Conservation (phyloP, 2,797 vertebrate genomes). For the Pipistrellus kuhlii region DNA sequence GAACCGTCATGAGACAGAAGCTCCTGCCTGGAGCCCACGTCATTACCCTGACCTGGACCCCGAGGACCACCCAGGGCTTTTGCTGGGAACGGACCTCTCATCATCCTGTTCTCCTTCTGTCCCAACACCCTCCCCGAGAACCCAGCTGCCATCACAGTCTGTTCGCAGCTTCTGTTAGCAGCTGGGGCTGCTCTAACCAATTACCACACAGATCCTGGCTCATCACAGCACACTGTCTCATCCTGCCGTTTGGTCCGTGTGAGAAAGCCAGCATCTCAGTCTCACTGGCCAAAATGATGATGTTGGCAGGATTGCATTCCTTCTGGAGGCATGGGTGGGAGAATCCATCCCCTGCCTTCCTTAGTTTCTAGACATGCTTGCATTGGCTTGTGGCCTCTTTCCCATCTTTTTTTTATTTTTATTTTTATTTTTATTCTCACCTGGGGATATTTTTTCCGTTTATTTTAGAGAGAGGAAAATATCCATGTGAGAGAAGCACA, state of each 20-base stretch:
- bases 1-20: accelerated
- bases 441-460: accelerated
- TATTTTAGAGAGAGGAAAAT: too few relatives aligned
- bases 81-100: background rate
- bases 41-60: too few relatives aligned
- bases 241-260: background rate
- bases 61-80: background rate
- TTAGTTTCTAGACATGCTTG: background rate
- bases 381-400: background rate
- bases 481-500: too few relatives aligned
- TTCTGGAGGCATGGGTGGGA: background rate
- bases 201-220: background rate
- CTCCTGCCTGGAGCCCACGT: accelerated
- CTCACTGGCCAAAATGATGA: background rate
- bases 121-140: background rate
- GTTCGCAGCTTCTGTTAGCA: background rate
- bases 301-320: accelerated
- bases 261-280: background rate
- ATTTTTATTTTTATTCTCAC: too few relatives aligned
- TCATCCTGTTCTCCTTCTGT: background rate
- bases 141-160: background rate
- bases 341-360: background rate
- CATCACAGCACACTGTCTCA: accelerated
- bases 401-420: too few relatives aligned
- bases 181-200: background rate